phyloP scores from a whole-genome alignment of 2,113 vertebrate species.

The Guaruba guarouba region DNA sequence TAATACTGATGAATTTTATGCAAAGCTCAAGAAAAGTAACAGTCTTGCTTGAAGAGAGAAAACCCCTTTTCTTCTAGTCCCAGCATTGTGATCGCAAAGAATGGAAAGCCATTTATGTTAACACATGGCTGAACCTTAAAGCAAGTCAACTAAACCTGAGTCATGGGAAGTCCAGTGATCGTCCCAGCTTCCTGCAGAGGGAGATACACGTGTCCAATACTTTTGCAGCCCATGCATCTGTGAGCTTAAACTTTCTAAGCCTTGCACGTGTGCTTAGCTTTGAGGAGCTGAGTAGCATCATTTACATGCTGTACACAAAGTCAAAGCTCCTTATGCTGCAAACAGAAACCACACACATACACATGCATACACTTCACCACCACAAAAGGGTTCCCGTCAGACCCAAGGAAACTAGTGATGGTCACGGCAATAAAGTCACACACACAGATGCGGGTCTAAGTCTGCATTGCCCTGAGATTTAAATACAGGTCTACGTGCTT shows the following conservation, averaged over 20 bases:
- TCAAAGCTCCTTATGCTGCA: background rate
- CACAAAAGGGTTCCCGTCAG: background rate
- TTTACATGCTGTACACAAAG: background rate
- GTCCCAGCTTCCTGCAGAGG: background rate
- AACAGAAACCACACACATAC: background rate
- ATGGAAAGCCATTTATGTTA: background rate
- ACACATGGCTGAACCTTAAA: background rate
- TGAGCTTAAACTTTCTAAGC: background rate
- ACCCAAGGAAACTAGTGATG: background rate
- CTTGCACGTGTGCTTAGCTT: background rate
- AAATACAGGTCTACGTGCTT: background rate
- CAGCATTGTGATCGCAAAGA: background rate
- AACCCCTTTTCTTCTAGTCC: background rate
- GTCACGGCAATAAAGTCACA: rapidly evolving
- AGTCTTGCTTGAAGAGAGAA: background rate
- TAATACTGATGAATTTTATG: background rate
- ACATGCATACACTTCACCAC: background rate
- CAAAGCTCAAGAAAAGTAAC: background rate
- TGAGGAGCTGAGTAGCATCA: background rate
- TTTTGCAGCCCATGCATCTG: background rate
- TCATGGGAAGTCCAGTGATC: background rate
- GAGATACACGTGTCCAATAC: background rate
- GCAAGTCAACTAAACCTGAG: background rate
- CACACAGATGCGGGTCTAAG: rapidly evolving
- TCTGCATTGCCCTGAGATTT: rapidly evolving